phyloP scores from a whole-genome alignment of 2,888 invertebrate species.

The Anticlea derivata region DNA sequence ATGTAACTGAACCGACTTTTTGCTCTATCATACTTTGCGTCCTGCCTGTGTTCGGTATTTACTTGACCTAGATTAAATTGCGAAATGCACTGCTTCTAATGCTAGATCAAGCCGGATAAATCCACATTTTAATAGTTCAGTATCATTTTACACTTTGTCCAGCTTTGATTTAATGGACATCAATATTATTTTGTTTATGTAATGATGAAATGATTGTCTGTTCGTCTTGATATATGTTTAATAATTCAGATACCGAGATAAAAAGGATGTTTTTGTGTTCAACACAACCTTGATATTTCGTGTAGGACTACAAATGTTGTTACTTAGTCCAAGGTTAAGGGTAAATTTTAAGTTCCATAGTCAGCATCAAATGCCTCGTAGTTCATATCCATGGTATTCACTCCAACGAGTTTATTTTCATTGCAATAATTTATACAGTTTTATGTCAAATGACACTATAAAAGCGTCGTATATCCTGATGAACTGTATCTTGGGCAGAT shows the following conservation, averaged over 20 bases:
- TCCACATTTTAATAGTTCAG: conserved; percentile 2
- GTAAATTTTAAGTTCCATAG: conserved; percentile 15
- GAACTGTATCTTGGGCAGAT: conserved; percentile 41
- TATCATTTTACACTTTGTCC: background rate
- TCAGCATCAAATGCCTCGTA: conserved; percentile 18
- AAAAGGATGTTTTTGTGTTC: conserved; percentile 57
- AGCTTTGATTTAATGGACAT: background rate
- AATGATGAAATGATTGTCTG: background rate
- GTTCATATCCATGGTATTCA: too few species aligned
- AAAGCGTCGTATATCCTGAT: conserved; percentile 43
- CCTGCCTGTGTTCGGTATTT: conserved; percentile 43
- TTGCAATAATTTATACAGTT: conserved; percentile 40
- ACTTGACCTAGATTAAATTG: conserved; percentile 59
- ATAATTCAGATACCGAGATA: conserved; percentile 29
- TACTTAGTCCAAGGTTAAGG: conserved; percentile 32
- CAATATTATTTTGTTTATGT: background rate
- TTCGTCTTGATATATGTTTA: conserved; percentile 16
- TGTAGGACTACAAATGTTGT: conserved; percentile 55
- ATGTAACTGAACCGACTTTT: conserved; percentile 30
- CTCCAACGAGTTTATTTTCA: conserved; percentile 40
- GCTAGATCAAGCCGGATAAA: conserved; percentile 4
- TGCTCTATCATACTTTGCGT: conserved; percentile 38
- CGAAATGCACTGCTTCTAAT: conserved; percentile 38
- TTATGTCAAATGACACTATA: conserved; percentile 43
- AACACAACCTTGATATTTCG: conserved; percentile 61